Evolutionary conservation across 2,113 vertebrate genomes (phyloP).

Genomic region (Zootoca vivipara): DNA sequence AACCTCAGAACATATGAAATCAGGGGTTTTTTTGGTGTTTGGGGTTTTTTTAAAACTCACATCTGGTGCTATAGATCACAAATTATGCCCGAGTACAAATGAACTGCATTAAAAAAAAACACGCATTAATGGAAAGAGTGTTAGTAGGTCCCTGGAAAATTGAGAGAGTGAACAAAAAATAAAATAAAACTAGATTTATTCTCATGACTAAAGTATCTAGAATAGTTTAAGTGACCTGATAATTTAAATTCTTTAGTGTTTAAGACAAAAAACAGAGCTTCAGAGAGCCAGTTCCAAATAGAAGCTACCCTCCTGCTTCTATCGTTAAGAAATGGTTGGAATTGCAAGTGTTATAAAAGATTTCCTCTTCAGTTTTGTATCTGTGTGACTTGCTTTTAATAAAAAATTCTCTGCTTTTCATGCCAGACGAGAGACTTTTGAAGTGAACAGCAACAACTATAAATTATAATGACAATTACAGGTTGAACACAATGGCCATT

Average conservation of each 20-base stretch:
- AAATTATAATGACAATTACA: constrained; percentile 15
- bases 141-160: constrained; percentile 47
- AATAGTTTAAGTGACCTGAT: constrained; percentile 39
- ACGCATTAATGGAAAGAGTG: constrained; percentile 41
- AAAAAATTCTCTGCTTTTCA: neutral
- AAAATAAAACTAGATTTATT: neutral
- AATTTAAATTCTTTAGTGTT: constrained; percentile 8
- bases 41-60: constrained; percentile 33
- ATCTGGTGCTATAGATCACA: constrained; percentile 73
- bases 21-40: constrained; percentile 13
- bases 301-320: neutral
- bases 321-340: constrained; percentile 18
- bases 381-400: neutral
- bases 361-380: neutral
- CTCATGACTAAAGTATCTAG: constrained; percentile 25
- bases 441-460: neutral
- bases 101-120: constrained; percentile 6
- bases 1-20: constrained; percentile 60
- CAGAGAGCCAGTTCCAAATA: neutral
- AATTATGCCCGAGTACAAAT: constrained; percentile 41
- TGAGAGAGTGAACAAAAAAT: neutral
- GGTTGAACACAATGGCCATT: neutral
- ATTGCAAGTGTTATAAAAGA: neutral
- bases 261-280: constrained; percentile 19
- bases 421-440: neutral